phyloP scores from a whole-genome alignment of 2,888 invertebrate genomes.

The Julus scanicus region DNA sequence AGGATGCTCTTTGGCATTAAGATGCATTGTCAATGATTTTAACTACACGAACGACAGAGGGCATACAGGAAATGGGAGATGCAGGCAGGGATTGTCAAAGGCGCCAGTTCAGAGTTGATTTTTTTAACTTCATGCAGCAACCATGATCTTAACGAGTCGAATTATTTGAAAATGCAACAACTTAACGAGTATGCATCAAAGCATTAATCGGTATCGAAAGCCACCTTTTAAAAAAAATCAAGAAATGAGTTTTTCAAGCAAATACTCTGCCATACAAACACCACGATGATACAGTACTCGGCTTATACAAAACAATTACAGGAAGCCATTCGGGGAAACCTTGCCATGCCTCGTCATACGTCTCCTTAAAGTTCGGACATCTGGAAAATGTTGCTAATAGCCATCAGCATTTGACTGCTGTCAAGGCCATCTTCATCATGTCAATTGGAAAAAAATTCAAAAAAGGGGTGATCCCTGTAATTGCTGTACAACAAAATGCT shows the following conservation, averaged over 20 bases:
- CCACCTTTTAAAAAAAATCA: background rate
- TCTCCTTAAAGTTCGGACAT: background rate
- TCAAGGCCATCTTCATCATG: background rate
- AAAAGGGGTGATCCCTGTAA: background rate
- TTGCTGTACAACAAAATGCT: background rate
- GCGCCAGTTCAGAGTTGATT: background rate
- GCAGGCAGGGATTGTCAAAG: background rate
- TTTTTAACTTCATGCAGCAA: background rate
- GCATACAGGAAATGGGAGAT: too few species aligned
- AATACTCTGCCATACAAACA: background rate
- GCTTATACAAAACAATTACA: background rate
- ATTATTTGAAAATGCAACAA: background rate
- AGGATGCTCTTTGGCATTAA: constrained; percentile 8
- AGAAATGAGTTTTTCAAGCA: background rate
- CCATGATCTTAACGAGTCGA: background rate
- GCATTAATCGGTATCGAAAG: background rate
- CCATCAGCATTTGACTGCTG: background rate
- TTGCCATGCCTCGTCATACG: background rate
- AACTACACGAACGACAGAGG: too few species aligned
- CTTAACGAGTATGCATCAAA: background rate
- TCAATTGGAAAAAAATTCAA: background rate
- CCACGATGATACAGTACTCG: background rate
- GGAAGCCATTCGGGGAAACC: background rate
- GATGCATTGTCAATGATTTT: background rate
- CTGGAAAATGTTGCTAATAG: constrained; percentile 1